A percentile compares a stretch with the other conserved stretches of the same genome.
These are phyloP conservation scores for Scomber japonicus DNA, from an alignment of 2,113 vertebrate genomes.

Conservation along the genomic window DNA sequence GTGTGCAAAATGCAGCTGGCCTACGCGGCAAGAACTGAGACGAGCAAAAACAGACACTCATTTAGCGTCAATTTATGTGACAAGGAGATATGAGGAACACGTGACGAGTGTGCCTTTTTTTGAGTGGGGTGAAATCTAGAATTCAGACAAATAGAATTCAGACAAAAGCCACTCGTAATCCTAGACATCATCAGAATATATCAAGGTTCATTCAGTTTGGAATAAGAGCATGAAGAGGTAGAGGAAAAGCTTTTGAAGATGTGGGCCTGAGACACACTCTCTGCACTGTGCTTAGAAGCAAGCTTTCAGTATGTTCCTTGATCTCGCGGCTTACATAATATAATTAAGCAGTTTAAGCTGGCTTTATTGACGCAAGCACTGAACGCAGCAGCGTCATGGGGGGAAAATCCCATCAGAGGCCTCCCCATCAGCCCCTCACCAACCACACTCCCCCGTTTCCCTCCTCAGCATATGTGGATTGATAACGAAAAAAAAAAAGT, in stretches of 20 bases:
- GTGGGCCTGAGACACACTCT: constrained; percentile 29
- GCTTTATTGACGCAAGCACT: constrained; percentile 73
- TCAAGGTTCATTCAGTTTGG: constrained; percentile 17
- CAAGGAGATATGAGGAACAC: constrained; percentile 21
- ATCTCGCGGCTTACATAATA: constrained; percentile 83
- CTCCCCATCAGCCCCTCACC: constrained; percentile 29
- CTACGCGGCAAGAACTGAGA: constrained; percentile 31
- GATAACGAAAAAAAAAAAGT: constrained; percentile 45
- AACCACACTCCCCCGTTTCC: constrained; percentile 44
- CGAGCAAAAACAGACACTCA: constrained; percentile 18
- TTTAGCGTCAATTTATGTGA: constrained; percentile 41
- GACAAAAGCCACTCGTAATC: constrained; percentile 27
- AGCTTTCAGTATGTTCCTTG: constrained; percentile 76
- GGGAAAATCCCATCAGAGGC: constrained; percentile 60
- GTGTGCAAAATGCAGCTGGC: constrained; percentile 10
- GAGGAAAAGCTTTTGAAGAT: constrained; percentile 40
- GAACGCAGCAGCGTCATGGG: constrained; percentile 57
- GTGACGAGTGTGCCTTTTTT: neutral
- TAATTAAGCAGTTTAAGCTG: constrained; percentile 83
- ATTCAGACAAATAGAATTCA: neutral
- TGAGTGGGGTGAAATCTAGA: constrained; percentile 16
- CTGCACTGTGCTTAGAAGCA: constrained; percentile 35
- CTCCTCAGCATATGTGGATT: constrained; percentile 60
- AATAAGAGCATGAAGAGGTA: constrained; percentile 26
- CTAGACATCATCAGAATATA: constrained; percentile 25